phyloP scores from a whole-genome alignment of 2,888 invertebrate genomes.

The Dugesia japonica region DNA sequence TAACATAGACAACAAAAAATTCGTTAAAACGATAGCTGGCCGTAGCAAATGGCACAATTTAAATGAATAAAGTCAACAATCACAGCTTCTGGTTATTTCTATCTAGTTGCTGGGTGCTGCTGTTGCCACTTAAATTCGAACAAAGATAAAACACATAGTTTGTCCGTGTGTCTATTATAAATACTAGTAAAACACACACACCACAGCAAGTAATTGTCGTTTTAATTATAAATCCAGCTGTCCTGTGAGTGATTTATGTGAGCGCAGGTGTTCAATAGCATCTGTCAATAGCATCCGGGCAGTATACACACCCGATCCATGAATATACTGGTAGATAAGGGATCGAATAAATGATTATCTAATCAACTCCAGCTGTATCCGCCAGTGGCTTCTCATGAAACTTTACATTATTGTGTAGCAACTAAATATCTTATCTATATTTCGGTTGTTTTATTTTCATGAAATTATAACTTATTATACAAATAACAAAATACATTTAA shows the following conservation, averaged over 20 bases:
- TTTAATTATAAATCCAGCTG: constrained; percentile 11
- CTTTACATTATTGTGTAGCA: constrained; percentile 1
- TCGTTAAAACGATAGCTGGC: background rate
- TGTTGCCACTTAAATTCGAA: constrained; percentile 5
- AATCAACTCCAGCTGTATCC: constrained; percentile 20
- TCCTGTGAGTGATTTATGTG: constrained; percentile 20
- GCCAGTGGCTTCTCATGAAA: constrained; percentile 20
- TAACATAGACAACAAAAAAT: background rate
- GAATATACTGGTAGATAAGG: constrained; percentile 4
- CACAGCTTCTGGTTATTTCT: constrained; percentile 20
- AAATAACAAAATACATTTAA: no score
- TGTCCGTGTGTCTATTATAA: background rate
- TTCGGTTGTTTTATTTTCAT: no score
- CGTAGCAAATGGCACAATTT: constrained; percentile 11
- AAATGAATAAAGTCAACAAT: constrained; percentile 15
- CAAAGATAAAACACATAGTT: background rate
- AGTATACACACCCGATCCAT: background rate
- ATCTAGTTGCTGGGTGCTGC: constrained; percentile 14
- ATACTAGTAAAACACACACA: no score
- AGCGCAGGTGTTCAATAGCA: constrained; percentile 20
- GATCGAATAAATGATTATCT: constrained; percentile 13
- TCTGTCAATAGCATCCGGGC: constrained; percentile 13
- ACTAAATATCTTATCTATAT: constrained; percentile 3
- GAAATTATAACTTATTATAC: no score
- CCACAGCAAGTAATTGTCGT: background rate